Evolutionary conservation across 1,140 invertebrate genomes (phyloP).

Genomic region (Antheraea mylitta): DNA sequence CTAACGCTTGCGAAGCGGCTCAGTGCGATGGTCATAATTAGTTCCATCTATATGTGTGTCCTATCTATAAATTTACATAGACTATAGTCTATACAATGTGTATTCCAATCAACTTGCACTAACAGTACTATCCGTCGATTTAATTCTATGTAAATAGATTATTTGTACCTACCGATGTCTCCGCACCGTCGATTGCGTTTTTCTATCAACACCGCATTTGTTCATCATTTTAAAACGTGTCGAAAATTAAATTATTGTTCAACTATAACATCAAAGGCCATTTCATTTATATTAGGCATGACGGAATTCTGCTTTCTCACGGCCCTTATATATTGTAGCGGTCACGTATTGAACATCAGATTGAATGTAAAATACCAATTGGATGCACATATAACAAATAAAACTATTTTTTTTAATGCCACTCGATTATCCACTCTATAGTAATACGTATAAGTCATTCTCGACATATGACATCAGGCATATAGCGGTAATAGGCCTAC

Average conservation of each 20-base stretch:
- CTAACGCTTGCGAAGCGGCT: no score
- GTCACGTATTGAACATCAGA: constrained; percentile 34
- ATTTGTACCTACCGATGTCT: neutral
- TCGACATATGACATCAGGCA: neutral
- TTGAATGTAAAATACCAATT: constrained; percentile 51
- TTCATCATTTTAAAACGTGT: neutral
- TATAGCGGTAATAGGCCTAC: constrained; percentile 8
- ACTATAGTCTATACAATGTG: no score
- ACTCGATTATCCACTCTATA: constrained; percentile 16
- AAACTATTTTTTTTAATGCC: neutral
- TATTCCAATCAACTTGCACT: no score
- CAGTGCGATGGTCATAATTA: no score
- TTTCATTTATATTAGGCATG: constrained; percentile 22
- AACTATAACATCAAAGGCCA: neutral
- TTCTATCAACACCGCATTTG: neutral
- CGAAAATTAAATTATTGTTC: neutral
- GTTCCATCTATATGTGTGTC: no score
- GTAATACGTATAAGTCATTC: neutral
- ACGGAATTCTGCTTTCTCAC: constrained; percentile 47
- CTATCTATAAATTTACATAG: no score
- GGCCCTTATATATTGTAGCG: constrained; percentile 40
- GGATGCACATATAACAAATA: constrained; percentile 15
- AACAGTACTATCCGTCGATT: no score
- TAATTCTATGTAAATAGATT: neutral
- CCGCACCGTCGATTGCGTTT: neutral